Base-by-base conservation (phyloP, 1,140 invertebrate genomes). In the Leucophenga varia region DNA sequence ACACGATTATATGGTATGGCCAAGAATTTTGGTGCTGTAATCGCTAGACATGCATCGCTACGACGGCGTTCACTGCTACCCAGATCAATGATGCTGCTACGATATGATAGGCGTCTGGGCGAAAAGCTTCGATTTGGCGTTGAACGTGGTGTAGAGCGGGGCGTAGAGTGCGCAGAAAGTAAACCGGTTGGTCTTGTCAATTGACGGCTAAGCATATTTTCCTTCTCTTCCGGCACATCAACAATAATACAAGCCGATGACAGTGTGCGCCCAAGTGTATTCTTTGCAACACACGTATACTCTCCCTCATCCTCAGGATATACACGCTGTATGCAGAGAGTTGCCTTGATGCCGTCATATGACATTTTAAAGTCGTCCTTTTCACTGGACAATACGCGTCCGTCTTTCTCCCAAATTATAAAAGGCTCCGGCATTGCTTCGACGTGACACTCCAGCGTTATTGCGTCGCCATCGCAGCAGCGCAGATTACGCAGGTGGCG, bases 241-340 rank as follows among this genome's bases (percentile, higher is more conserved):
- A 92, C 88, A 18, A 90, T 81, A 4, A 93, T 79, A 64, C 87
- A 90, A 3, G 89, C 87, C 1, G 86, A 89, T 2, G 88, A 89
- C 31, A 82, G 81, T 0, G 86, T 85, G 65, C 88, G 87, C 34
- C 91, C 91, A 38, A 90, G 78, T 48, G 84, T 82, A 67, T 94
- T 94, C 56, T 82, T 84, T 6, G 87, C 90, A 36, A 89, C 83
- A 61, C 91, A 94, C 1, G 84, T 87, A 71, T 93, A 95, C 56
- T 90, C 87, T n/a, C 91, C 91, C 59, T 91, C 88, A 69, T 95
- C 91, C 64, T 93, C 90, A 1, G 89, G 88, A 56, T 87, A 88
- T 13, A 91, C 85, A 43, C 87, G 83, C 8, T 81, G 80, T 57
- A 95, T 92, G 45, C 78, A 81, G 18, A 93, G 74, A 14, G 80